A percentile compares a stretch with the other conserved stretches of the same genome.
Conservation (phyloP, 37 sponge, comb jelly and placozoan species). For the Halisarca cf. caerulea region DNA sequence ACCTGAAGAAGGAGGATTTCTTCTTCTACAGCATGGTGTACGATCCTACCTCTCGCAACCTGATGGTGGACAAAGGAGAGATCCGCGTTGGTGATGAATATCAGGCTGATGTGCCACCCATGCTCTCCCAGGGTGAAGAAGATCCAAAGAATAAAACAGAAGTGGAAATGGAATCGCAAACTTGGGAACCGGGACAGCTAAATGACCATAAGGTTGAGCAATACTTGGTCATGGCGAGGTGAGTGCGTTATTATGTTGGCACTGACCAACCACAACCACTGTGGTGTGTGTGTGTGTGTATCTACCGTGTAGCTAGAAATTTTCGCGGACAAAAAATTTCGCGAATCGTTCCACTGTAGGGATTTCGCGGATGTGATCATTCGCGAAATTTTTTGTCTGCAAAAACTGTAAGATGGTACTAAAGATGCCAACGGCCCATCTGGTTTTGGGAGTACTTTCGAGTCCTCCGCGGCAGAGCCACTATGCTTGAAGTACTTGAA, state of each 20-base stretch:
- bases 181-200: slow-evolving; percentile 82
- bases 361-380: too few species aligned
- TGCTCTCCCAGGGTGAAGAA: slow-evolving; percentile 32
- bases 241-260: too few species aligned
- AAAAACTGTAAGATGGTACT: too few species aligned
- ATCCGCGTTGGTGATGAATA: slow-evolving; percentile 84
- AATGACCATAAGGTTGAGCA: slow-evolving; percentile 88
- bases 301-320: too few species aligned
- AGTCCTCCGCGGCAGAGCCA: too few species aligned
- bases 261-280: too few species aligned
- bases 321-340: too few species aligned
- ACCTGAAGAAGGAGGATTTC: slow-evolving; percentile 84
- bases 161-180: slow-evolving; percentile 31
- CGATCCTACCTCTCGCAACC: slow-evolving; percentile 88
- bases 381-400: too few species aligned
- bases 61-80: slow-evolving; percentile 89
- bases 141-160: neutral
- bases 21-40: slow-evolving; percentile 95
- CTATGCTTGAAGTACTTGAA: too few species aligned
- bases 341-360: too few species aligned
- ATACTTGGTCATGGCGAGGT: slow-evolving; percentile 89
- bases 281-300: neutral
- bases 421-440: too few species aligned
- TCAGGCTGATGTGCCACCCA: slow-evolving; percentile 82
- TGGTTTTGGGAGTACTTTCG: too few species aligned